Conservation (phyloP, 2,797 vertebrate genomes). For the Atherinosoma microstoma region DNA sequence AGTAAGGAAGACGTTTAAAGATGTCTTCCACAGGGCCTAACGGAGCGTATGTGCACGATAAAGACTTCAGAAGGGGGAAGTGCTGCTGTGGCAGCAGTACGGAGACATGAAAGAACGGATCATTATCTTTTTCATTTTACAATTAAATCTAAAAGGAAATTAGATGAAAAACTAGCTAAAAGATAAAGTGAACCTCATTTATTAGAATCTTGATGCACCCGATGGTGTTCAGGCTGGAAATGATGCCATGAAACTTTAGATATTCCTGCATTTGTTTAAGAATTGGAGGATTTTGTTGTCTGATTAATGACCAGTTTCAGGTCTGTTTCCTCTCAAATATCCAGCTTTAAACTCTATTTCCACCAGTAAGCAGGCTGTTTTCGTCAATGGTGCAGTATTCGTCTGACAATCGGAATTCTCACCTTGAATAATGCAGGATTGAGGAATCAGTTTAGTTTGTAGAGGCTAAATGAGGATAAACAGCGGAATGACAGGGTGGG, state of each 20-base stretch:
- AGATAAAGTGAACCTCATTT: too few species aligned
- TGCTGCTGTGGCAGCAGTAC: too few species aligned
- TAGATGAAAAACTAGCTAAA: not conserved
- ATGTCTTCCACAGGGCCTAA: not conserved
- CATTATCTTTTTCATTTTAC: not conserved
- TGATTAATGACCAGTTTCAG: not conserved
- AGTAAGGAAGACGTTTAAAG: not conserved
- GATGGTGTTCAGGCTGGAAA: not conserved
- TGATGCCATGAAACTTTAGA: not conserved
- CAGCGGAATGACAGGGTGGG: conserved; percentile 17
- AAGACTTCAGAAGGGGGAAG: not conserved
- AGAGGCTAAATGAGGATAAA: conserved; percentile 67
- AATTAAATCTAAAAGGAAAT: not conserved
- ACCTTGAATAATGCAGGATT: conserved; percentile 73
- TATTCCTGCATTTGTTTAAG: not conserved
- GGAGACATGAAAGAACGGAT: not conserved
- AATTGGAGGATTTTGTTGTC: not conserved
- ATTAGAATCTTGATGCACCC: too few species aligned
- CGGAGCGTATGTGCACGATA: not conserved
- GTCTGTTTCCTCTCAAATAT: not conserved
- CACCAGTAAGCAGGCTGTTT: conserved; percentile 14
- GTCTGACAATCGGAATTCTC: conserved; percentile 69
- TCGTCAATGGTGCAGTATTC: conserved; percentile 29
- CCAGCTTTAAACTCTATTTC: not conserved
- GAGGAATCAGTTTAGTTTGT: conserved; percentile 76